phyloP scores from a whole-genome alignment of 2,888 invertebrate genomes.

The Charanyca ferruginea region DNA sequence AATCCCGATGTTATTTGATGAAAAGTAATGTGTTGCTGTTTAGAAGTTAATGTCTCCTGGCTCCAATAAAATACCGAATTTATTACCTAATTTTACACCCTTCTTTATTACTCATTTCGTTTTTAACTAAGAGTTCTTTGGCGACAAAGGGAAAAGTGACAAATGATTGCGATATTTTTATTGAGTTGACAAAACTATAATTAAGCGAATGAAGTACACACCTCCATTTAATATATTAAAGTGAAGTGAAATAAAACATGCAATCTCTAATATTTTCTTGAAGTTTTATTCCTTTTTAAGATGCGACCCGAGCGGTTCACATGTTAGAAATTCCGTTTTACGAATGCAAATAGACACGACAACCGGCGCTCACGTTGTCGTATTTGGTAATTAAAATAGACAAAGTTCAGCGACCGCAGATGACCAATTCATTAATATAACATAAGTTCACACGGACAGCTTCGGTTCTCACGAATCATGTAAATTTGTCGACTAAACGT shows the following conservation, averaged over 20 bases:
- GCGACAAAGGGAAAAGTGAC: constrained; percentile 35
- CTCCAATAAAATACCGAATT: constrained; percentile 68
- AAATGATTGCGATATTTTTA: constrained; percentile 50
- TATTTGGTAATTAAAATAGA: constrained; percentile 81
- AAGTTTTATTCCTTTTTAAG: constrained; percentile 22
- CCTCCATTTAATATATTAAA: constrained; percentile 37
- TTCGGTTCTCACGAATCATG: constrained; percentile 90
- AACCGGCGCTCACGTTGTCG: constrained; percentile 70
- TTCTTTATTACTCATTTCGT: constrained; percentile 29
- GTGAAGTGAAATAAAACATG: constrained; percentile 15
- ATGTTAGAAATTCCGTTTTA: constrained; percentile 47
- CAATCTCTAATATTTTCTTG: constrained; percentile 4
- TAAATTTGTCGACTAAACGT: constrained; percentile 91
- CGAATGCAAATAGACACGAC: constrained; percentile 57
- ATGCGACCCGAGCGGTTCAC: constrained; percentile 17
- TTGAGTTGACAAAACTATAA: constrained; percentile 35
- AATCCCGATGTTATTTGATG: constrained; percentile 66
- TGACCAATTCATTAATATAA: constrained; percentile 91
- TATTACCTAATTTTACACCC: constrained; percentile 51
- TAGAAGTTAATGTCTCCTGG: constrained; percentile 62
- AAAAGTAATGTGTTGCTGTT: constrained; percentile 64
- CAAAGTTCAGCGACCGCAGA: constrained; percentile 84
- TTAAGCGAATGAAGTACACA: constrained; percentile 22
- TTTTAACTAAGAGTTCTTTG: constrained; percentile 13
- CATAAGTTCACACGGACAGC: constrained; percentile 89